Conservation (phyloP, 2,888 invertebrate genomes). For the Ametastegia equiseti region DNA sequence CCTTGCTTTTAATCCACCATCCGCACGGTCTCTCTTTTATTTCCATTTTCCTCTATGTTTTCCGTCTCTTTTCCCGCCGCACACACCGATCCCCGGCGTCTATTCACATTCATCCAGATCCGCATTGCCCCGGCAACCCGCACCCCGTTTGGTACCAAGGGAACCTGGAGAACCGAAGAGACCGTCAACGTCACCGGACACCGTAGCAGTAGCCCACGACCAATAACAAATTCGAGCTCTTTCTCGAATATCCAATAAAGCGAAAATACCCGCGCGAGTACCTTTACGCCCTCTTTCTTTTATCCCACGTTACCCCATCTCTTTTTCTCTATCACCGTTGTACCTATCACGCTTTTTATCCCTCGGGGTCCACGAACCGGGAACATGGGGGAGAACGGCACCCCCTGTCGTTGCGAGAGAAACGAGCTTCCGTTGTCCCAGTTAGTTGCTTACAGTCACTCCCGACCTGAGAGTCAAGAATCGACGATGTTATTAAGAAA, state of each 20-base stretch:
- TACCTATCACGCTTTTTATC: background rate
- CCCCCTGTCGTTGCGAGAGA: conserved; percentile 27
- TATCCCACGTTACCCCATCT: background rate
- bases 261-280: conserved; percentile 20
- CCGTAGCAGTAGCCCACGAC: conserved; percentile 20
- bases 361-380: conserved; percentile 32
- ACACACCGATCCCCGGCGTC: conserved; percentile 51
- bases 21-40: conserved; percentile 48
- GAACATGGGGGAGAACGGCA: background rate
- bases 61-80: conserved; percentile 39
- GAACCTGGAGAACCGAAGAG: conserved; percentile 31
- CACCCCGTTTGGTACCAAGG: no score
- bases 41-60: conserved; percentile 54
- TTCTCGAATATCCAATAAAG: conserved; percentile 44
- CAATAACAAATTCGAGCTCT: conserved; percentile 45
- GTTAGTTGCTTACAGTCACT: conserved; percentile 44
- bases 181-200: conserved; percentile 44
- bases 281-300: background rate
- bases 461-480: conserved; percentile 35
- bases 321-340: background rate
- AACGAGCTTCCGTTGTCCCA: conserved; percentile 46
- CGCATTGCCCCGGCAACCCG: conserved; percentile 42
- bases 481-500: conserved; percentile 39
- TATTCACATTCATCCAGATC: conserved; percentile 18
- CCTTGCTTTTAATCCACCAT: conserved; percentile 44